Evolutionary conservation across 1,140 invertebrate species (phyloP).

Genomic region (Drosophila burlai): DNA sequence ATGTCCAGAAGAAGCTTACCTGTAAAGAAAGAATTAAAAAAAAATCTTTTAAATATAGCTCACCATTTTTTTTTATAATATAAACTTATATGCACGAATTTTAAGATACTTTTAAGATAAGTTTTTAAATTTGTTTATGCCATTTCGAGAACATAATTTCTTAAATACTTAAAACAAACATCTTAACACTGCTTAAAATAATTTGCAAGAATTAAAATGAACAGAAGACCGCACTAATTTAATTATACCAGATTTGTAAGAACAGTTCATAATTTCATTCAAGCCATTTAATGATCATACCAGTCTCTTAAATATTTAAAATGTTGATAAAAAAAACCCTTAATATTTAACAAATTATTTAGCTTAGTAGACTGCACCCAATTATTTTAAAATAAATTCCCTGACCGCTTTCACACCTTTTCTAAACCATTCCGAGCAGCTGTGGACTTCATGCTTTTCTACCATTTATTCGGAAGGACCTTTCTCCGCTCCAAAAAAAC

Average conservation of each 20-base stretch:
- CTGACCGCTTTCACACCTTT: conserved; percentile 4
- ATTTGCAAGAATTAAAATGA: too few relatives aligned
- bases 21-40: conserved; percentile 19
- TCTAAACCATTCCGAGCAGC: conserved; percentile 19
- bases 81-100: not conserved
- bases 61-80: not conserved
- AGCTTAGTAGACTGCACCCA: not conserved
- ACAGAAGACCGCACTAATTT: too few relatives aligned
- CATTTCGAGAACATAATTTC: not conserved
- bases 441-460: conserved; percentile 21
- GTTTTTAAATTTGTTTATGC: too few relatives aligned
- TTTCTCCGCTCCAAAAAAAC: not conserved
- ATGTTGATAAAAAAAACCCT: not conserved
- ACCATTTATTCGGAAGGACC: conserved; percentile 9
- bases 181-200: too few relatives aligned
- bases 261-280: too few relatives aligned
- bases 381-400: conserved; percentile 8
- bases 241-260: too few relatives aligned
- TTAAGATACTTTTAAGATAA: not conserved
- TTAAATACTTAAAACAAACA: not conserved
- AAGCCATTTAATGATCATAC: too few relatives aligned
- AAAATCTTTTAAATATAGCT: not conserved
- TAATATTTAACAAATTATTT: not conserved
- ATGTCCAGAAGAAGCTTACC: conserved; percentile 19
- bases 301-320: not conserved